Conservation (phyloP, 92 coral and sea anemone genomes). For the Hydrozoanthus gracilis region DNA sequence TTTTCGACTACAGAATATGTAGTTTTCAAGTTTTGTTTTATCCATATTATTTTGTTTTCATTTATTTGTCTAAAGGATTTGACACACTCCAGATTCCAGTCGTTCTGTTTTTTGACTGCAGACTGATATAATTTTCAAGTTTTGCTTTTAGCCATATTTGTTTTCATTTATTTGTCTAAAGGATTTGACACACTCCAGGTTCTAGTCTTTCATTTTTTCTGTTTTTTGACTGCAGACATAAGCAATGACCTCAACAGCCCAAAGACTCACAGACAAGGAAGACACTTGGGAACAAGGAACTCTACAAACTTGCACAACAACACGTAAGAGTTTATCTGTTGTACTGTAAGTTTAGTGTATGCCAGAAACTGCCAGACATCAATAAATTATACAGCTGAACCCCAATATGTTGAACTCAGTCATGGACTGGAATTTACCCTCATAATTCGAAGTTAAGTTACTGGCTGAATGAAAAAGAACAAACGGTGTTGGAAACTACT, state of each 20-base stretch:
- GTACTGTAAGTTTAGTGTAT: too few species aligned
- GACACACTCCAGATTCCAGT: background rate
- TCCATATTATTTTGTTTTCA: background rate
- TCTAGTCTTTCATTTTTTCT: background rate
- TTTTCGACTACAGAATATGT: conserved; percentile 16
- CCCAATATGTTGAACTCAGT: too few species aligned
- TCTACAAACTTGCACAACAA: background rate
- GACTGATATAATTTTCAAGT: background rate
- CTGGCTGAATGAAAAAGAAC: too few species aligned
- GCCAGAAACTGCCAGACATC: too few species aligned
- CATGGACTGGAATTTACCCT: too few species aligned
- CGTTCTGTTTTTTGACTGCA: background rate
- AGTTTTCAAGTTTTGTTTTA: background rate
- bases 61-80: too few species aligned
- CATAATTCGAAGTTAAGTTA: too few species aligned
- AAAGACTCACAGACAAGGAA: background rate
- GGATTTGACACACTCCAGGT: too few species aligned
- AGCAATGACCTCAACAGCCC: conserved; percentile 33
- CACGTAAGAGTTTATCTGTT: background rate
- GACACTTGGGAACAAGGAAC: background rate
- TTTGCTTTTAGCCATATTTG: background rate
- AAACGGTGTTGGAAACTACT: too few species aligned
- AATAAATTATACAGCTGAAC: background rate
- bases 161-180: too few species aligned
- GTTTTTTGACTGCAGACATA: conserved; percentile 12